Evolutionary conservation across 2,113 vertebrate species (phyloP).

Genomic region (Vulpes lagopus): DNA sequence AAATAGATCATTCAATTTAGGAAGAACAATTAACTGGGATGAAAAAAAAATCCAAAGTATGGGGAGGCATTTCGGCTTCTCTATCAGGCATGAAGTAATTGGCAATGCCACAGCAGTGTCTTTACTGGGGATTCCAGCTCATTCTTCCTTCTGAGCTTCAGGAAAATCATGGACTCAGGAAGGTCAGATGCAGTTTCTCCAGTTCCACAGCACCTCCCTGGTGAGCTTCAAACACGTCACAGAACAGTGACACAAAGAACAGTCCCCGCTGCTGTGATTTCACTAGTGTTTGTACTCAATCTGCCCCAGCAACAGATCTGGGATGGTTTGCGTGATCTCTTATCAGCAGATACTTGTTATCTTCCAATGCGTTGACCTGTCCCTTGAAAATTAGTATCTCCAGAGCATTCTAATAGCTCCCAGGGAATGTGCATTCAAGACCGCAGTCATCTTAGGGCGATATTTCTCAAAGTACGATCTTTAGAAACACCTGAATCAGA

Average conservation of each 20-base stretch:
- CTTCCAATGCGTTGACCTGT: background rate
- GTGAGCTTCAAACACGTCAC: background rate
- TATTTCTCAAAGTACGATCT: background rate
- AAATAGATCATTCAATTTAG: conserved; percentile 81
- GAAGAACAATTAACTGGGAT: conserved; percentile 78
- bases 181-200: background rate
- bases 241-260: background rate
- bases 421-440: background rate
- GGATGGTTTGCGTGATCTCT: background rate
- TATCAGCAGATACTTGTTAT: background rate
- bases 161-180: background rate
- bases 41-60: conserved; percentile 67
- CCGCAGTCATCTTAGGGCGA: background rate
- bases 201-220: background rate
- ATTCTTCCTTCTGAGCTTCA: background rate
- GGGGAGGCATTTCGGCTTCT: conserved; percentile 61
- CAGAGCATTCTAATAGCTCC: background rate
- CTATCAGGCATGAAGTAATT: conserved; percentile 5
- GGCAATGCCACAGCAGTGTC: background rate
- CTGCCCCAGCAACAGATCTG: background rate
- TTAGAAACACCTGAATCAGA: background rate
- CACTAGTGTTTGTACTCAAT: background rate
- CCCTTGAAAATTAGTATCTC: background rate
- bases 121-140: background rate
- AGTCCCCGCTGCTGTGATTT: background rate